Base-by-base conservation (phyloP, 2,113 vertebrate genomes). In the Andinoacara biseriatus region DNA sequence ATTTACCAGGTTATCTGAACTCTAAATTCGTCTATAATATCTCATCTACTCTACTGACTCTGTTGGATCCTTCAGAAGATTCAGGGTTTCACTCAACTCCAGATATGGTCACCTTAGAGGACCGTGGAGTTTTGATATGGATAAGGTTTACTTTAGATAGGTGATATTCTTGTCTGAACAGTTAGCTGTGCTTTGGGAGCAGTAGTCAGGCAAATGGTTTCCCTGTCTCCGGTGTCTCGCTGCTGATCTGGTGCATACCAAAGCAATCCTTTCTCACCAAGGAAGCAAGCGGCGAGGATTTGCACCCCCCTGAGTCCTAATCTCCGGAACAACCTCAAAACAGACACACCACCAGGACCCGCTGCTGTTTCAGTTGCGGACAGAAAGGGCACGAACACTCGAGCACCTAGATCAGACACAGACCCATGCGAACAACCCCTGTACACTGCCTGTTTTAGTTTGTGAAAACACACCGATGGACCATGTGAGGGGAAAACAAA, bases 261-360 rank as follows among this genome's bases (percentile, higher is more conserved):
- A 88, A 89, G 90, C 80, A 93, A 94, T 94, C 91, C 93, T 92
- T 95, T 95, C 93, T 94, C 94, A 95, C 93, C 94, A 85, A 89
- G 86, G 90, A 92, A 94, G 93, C 89, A 87, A 91, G 92, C 82
- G 87, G 88, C 79, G 72, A 74, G 92, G 94, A 94, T 95, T 95
- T 95, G 93, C 93, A 94, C 90, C 91, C 93, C 87, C 83, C 87
- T 65, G 91, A 91, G 90, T 91, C 86, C 86, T 95, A 94, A 95
- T 94, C 94, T 84, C 93, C 91, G 93, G 90, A 95, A 94, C 94
- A 92, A 94, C 94, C 87, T 91, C 81, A 94, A 94, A 95, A 93
- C 95, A 95, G 94, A 95, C 91, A 77, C 87, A 84, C 82, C 86
- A 79, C 77, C 26, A 31, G 86, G 86, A 90, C 85, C 86, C 87